Percentiles rank a stretch among this genome's conserved stretches.
Conservation (phyloP, 1,140 invertebrate species). For the Adelges cooleyi region DNA sequence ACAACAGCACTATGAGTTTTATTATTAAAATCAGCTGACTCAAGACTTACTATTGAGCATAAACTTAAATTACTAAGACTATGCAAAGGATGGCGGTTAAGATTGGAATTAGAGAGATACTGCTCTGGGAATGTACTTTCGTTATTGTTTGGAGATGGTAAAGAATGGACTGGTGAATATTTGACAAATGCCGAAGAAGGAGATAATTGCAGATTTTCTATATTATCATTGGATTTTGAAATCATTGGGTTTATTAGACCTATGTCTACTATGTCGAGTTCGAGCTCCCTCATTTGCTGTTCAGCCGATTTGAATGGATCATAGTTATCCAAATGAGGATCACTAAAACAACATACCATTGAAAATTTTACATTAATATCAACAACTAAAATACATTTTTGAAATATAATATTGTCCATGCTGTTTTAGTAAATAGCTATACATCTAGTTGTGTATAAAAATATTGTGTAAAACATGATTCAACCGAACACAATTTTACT, state of each 20-base stretch:
- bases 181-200: constrained; percentile 41
- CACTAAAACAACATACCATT: background rate
- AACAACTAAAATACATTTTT: too few relatives aligned
- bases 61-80: constrained; percentile 41
- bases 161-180: constrained; percentile 35
- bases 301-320: constrained; percentile 56
- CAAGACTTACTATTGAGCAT: constrained; percentile 39
- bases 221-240: background rate
- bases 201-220: constrained; percentile 32
- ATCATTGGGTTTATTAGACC: constrained; percentile 15
- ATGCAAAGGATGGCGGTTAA: constrained; percentile 31
- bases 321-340: constrained; percentile 40
- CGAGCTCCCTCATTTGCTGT: constrained; percentile 54
- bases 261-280: constrained; percentile 33
- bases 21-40: constrained; percentile 30
- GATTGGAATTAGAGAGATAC: constrained; percentile 1
- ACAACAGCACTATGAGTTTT: constrained; percentile 4
- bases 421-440: too few relatives aligned
- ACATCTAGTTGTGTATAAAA: too few relatives aligned
- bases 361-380: too few relatives aligned
- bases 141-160: constrained; percentile 15
- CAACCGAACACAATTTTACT: too few relatives aligned
- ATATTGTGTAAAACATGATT: too few relatives aligned
- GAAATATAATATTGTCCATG: too few relatives aligned
- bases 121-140: constrained; percentile 1